Percentiles rank a stretch among this genome's conserved stretches.
phyloP scores from a whole-genome alignment of 2,888 invertebrate species.

The Drosophila aldrichi region DNA sequence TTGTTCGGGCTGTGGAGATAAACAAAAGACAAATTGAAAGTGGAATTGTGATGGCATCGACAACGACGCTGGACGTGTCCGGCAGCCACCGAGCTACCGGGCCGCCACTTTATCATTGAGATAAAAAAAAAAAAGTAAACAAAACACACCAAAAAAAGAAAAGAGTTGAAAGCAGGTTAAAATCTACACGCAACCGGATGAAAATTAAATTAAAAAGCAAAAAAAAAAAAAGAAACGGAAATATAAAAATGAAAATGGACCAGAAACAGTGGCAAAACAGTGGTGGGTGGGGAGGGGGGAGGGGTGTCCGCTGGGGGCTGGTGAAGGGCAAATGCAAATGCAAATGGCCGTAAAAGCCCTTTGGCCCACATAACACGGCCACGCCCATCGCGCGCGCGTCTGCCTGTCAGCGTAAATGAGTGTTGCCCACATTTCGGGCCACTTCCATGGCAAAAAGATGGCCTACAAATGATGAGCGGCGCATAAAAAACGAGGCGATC shows the following conservation, averaged over 20 bases:
- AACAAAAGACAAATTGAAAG: slow-evolving; percentile 55
- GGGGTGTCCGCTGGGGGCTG: too few species aligned
- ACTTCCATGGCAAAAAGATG: slow-evolving; percentile 50
- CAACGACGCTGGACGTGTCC: slow-evolving; percentile 12
- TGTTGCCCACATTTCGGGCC: slow-evolving; percentile 57
- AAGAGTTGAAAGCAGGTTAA: slow-evolving; percentile 39
- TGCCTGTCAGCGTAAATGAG: slow-evolving; percentile 54
- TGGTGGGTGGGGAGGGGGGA: too few species aligned
- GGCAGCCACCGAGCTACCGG: neutral
- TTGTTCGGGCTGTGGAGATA: slow-evolving; percentile 13
- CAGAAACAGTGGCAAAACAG: neutral
- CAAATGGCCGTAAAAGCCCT: slow-evolving; percentile 43
- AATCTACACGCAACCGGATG: slow-evolving; percentile 42
- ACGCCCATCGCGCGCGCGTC: neutral
- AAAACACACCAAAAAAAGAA: too few species aligned
- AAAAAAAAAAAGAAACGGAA: slow-evolving; percentile 12
- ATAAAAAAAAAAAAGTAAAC: slow-evolving; percentile 25
- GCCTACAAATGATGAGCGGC: slow-evolving; percentile 52
- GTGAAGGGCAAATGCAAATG: slow-evolving; percentile 55
- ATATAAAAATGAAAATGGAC: slow-evolving; percentile 12
- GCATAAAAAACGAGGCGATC: slow-evolving; percentile 36
- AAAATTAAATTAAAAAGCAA: slow-evolving; percentile 51
- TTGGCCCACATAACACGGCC: slow-evolving; percentile 42
- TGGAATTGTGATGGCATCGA: slow-evolving; percentile 48
- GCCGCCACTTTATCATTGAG: slow-evolving; percentile 38